phyloP scores from a whole-genome alignment of 2,888 invertebrate species.

The Pseudococcus longispinus region DNA sequence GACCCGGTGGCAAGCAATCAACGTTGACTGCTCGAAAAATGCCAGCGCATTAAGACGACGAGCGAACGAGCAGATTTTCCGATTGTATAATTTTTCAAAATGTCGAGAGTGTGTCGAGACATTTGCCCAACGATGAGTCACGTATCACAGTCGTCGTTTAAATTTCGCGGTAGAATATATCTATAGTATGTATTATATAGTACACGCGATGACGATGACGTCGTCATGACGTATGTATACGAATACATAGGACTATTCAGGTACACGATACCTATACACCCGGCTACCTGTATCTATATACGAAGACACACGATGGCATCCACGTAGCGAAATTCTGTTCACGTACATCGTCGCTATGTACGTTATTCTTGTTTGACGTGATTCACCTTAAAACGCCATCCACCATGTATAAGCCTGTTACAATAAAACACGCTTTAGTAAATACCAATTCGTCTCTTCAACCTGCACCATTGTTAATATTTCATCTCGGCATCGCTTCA shows the following conservation, averaged over 20 bases:
- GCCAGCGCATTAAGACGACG: neutral
- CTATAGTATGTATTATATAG: neutral
- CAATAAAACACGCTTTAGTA: constrained; percentile 26
- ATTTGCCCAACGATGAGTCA: neutral
- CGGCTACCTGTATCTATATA: neutral
- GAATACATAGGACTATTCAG: neutral
- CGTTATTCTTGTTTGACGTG: constrained; percentile 44
- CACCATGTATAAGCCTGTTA: constrained; percentile 25
- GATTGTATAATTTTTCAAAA: constrained; percentile 23
- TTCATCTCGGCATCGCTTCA: constrained; percentile 4
- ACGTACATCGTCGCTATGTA: constrained; percentile 35
- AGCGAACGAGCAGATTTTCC: too few relatives aligned
- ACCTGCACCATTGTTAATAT: constrained; percentile 4
- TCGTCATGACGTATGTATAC: neutral
- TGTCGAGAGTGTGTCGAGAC: neutral
- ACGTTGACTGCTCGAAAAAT: neutral
- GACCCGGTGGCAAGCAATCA: neutral
- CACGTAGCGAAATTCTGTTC: neutral
- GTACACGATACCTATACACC: neutral
- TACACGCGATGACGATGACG: neutral
- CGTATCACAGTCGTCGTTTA: constrained; percentile 18
- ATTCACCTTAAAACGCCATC: constrained; percentile 28
- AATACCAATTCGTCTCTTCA: constrained; percentile 28
- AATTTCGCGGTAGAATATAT: neutral
- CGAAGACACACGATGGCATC: neutral